Evolutionary conservation across 1,140 invertebrate genomes (phyloP), one percentile per base, ranked within the genome.

Genomic region (Myzus persicae): DNA sequence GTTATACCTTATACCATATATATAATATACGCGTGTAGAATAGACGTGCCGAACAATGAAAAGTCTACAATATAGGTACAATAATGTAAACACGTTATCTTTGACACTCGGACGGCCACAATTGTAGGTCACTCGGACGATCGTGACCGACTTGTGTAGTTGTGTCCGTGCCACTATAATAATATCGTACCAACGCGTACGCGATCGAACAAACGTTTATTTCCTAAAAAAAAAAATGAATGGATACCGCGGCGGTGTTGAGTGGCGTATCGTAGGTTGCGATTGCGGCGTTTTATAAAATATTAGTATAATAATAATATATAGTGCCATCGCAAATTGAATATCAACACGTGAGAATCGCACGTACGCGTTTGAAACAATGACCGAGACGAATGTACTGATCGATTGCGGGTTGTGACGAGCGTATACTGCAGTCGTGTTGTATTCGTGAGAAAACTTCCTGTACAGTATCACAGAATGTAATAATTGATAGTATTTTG

Each of bases 111-210:
- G 42, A 48, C 59, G 76, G 46, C 59, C 67, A 42, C 44, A 22
- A 93, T 93, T 93, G 44, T 93, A 93, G 91, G 91, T 93, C 91
- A 93, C 36, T 93, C 81, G 91, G 81, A 51, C 81, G 81, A 93
- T 93, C 91, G 91, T 93, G 91, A 93, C 91, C 76, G 81, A 93
- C 91, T 51, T 93, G 91, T 93, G 91, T 85, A 93, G 81, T 51
- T 93, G 91, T 93, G 91, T 85, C 81, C 42, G 81, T 48, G 38
- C 54, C 59, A 76, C 84, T 31, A 85, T 85, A 26, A 38, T 38
- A 8, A 81, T 82, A 82, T 38, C 9, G 36, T 82, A 38, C 22
- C 8, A 8, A 24, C 22, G 38, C 18, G 76, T 76, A 18, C 38
- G 26, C 40, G 26, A 82, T 84, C 91, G 31, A 85, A 93, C 90